Conservation (phyloP, 2,113 vertebrate species). For the Ammospiza nelsoni region DNA sequence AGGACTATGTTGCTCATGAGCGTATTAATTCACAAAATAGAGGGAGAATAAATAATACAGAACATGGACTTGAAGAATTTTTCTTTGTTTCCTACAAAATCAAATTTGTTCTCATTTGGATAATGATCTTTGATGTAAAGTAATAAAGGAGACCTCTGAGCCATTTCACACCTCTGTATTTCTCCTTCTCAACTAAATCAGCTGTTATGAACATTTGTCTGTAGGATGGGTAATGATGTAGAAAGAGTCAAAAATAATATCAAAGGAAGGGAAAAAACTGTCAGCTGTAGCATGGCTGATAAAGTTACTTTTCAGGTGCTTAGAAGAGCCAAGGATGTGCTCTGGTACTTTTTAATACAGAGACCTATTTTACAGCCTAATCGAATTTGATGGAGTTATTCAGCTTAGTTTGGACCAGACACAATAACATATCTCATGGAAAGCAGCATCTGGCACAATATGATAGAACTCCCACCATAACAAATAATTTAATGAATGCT, state of each 20-base stretch:
- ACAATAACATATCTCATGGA: conserved; percentile 17
- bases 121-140: neutral
- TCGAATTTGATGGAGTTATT: conserved; percentile 23
- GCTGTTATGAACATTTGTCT: neutral
- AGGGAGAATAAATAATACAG: neutral
- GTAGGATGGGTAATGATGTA: conserved; percentile 1
- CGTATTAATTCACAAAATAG: neutral
- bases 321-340: neutral
- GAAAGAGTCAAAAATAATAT: conserved; percentile 27
- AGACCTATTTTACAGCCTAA: conserved; percentile 22
- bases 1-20: neutral
- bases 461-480: conserved; percentile 25
- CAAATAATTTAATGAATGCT: conserved; percentile 36
- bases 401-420: neutral
- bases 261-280: neutral
- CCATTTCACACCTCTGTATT: neutral
- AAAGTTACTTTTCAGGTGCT: conserved; percentile 34
- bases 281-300: conserved; percentile 6
- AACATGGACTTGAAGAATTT: neutral
- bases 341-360: conserved; percentile 29
- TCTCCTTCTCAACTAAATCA: neutral
- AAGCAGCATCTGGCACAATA: conserved; percentile 31
- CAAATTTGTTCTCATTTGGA: neutral
- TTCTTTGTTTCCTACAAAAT: neutral
- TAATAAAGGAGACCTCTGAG: neutral